Base-by-base conservation (phyloP, 1,140 invertebrate species). In the Drosophila equinoxialis region DNA sequence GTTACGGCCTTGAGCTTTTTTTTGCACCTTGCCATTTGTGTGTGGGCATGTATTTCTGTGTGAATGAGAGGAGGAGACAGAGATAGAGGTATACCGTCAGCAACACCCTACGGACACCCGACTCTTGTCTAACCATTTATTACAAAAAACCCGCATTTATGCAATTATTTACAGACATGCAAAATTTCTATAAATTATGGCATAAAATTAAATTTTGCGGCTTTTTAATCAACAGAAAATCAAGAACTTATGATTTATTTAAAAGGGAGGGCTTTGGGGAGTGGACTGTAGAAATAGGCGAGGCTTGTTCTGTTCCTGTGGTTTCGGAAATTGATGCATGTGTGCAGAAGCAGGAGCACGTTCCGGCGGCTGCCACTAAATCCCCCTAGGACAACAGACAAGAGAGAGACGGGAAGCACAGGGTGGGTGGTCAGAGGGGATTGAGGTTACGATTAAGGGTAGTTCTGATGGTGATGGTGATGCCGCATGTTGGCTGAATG, bases 261-360 rank as follows among this genome's bases (percentile, higher is more conserved):
- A 68, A 48, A 17, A 13, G 60, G 20, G 39, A 3, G 6, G 13
- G 8, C 10, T 8, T 3, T 37, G 11, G 30, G 30, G 30, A 1
- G 26, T 14, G 30, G 14, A 37, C 35, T 37, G 35, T 37, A 14
- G 23, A 2, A 45, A 41, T 58, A 74, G 33, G 33, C 33, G 10
- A 59, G 14, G 57, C 33, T 8, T 51, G 45, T 51, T 51, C 35
- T 23, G 14, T 41, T 61, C n/a, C 71, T 83, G 80, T 48, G 80
- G 80, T 74, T 81, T 71, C 64, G 74, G 70, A 78, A 86, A 85
- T 85, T 86, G 81, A 85, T 81, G 81, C 81, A 85, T 86, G 78
- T 86, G 78, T 85, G 81, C 82, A 86, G 63, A 79, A 80, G 79
- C 82, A 85, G 63, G 74, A 80, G 74, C 81, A 85, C 71, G 82